Conservation (phyloP, 1,140 invertebrate species). For the Ectropis grisescens region DNA sequence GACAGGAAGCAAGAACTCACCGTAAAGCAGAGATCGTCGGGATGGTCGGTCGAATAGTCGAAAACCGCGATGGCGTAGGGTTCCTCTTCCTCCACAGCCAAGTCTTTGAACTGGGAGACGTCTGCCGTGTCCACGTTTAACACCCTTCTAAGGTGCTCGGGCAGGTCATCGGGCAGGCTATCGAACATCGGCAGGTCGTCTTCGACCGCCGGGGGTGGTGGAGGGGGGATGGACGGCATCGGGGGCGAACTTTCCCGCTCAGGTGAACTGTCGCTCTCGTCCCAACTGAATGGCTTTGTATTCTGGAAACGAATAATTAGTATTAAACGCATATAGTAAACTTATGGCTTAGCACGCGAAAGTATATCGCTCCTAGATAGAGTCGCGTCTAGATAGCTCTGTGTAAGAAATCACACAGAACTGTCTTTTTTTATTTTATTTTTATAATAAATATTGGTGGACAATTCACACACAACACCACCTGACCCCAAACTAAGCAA, state of each 20-base stretch:
- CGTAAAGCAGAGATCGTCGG: slow-evolving; percentile 80
- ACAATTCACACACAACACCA: too few species aligned
- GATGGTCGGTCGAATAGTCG: slow-evolving; percentile 78
- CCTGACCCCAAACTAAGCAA: too few species aligned
- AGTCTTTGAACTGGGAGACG: background rate
- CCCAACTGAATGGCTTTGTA: slow-evolving; percentile 34
- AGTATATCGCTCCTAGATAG: too few species aligned
- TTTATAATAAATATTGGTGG: too few species aligned
- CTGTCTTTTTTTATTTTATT: too few species aligned
- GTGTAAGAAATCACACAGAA: too few species aligned
- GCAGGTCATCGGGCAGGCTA: slow-evolving; percentile 43
- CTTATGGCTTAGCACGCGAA: too few species aligned
- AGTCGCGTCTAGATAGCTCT: too few species aligned
- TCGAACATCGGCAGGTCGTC: too few species aligned
- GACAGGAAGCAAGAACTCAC: slow-evolving; percentile 73
- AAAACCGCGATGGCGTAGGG: slow-evolving; percentile 82
- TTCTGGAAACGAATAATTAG: too few species aligned
- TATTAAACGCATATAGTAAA: background rate
- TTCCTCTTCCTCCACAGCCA: slow-evolving; percentile 20
- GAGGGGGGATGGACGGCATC: slow-evolving; percentile 82
- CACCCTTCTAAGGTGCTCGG: too few species aligned
- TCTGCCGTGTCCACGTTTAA: slow-evolving; percentile 2
- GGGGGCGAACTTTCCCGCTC: slow-evolving; percentile 73
- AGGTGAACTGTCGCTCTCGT: slow-evolving; percentile 32
- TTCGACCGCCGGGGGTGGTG: slow-evolving; percentile 74